phyloP scores from a whole-genome alignment of 2,888 invertebrate genomes.

The Glaucopsyche alexis region DNA sequence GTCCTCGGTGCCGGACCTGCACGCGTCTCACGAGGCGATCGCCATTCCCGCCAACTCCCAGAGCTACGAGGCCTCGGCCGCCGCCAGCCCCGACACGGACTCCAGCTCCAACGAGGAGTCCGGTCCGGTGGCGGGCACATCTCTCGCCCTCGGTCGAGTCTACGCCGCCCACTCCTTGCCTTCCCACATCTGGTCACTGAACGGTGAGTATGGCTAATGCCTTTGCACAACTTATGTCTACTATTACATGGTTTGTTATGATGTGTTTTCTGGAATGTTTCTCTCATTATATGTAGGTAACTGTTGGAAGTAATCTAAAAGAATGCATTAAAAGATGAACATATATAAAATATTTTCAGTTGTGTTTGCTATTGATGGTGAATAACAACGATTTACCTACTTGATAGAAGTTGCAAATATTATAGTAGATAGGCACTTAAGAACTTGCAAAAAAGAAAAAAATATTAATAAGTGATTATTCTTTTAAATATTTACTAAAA shows the following conservation, averaged over 20 bases:
- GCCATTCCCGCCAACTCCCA: constrained; percentile 82
- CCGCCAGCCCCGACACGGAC: constrained; percentile 84
- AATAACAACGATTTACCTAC: no score
- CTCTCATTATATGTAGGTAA: background rate
- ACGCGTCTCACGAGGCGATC: constrained; percentile 80
- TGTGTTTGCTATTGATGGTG: no score
- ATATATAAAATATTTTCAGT: no score
- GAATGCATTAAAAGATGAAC: no score
- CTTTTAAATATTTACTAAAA: no score
- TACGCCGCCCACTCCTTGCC: constrained; percentile 94
- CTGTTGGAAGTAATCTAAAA: no score
- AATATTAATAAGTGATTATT: no score
- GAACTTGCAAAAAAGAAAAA: no score
- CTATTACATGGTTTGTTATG: background rate
- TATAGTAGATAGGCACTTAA: no score
- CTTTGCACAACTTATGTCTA: background rate
- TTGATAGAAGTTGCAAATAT: no score
- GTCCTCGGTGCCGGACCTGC: constrained; percentile 90
- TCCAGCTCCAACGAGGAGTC: constrained; percentile 85
- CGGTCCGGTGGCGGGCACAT: constrained; percentile 61
- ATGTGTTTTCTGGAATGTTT: background rate
- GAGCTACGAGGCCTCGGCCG: constrained; percentile 82
- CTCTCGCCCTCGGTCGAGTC: constrained; percentile 86
- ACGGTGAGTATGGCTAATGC: constrained; percentile 81
- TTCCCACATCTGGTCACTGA: constrained; percentile 95